phyloP scores from a whole-genome alignment of 2,888 invertebrate genomes.

The Heteropelma amictum region DNA sequence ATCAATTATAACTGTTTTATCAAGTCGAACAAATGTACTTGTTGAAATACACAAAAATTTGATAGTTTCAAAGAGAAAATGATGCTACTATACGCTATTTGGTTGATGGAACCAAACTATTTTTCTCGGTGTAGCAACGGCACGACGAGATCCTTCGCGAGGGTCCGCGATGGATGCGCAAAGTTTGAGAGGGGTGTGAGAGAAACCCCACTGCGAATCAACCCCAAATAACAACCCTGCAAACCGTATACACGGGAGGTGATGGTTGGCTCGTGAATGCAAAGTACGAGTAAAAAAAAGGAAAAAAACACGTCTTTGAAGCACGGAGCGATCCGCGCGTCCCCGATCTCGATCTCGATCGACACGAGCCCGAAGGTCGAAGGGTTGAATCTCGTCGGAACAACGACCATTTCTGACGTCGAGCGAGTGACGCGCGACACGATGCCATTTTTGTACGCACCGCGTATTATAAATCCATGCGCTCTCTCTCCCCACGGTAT shows the following conservation, averaged over 20 bases:
- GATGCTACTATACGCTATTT: too few species aligned
- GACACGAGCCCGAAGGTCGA: background rate
- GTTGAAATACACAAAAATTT: too few species aligned
- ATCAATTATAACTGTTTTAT: too few species aligned
- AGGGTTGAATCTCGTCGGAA: conserved; percentile 61
- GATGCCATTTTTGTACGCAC: conserved; percentile 39
- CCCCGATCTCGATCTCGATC: background rate
- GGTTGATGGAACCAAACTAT: too few species aligned
- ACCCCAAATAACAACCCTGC: conserved; percentile 51
- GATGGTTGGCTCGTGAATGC: background rate
- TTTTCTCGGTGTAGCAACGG: too few species aligned
- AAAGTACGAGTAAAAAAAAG: background rate
- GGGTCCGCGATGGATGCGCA: too few species aligned
- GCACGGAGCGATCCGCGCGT: background rate
- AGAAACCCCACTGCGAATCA: conserved; percentile 48
- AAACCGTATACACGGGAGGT: conserved; percentile 1
- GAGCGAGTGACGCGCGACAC: conserved; percentile 48
- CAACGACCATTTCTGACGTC: conserved; percentile 60
- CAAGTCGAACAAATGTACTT: too few species aligned
- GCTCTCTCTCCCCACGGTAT: conserved; percentile 65
- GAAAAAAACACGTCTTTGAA: conserved; percentile 1
- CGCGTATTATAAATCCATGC: conserved; percentile 52
- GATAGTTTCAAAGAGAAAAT: too few species aligned
- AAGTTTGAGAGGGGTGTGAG: conserved; percentile 26
- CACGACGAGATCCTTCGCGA: too few species aligned